Evolutionary conservation across 92 coral and sea anemone genomes (phyloP).

Genomic region (Siderastrea siderea): DNA sequence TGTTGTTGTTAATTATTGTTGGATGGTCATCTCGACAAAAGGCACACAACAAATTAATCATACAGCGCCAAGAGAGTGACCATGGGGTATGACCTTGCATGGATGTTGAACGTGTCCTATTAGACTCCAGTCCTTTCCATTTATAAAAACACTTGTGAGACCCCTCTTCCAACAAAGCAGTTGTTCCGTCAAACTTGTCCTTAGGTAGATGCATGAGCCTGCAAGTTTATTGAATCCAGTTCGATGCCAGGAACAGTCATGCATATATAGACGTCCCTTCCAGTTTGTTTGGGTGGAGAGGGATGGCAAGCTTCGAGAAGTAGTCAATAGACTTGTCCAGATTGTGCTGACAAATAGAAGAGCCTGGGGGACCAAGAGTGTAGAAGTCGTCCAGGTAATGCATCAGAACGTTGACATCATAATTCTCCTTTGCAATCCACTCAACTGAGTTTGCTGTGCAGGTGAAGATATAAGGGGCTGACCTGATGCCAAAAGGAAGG

Average conservation of each 20-base stretch:
- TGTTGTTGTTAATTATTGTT: no score
- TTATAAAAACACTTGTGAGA: background rate
- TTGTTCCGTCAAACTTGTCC: conserved; percentile 1
- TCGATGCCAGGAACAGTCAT: conserved; percentile 39
- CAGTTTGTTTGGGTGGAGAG: conserved; percentile 18
- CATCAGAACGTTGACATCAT: conserved; percentile 14
- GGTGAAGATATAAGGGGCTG: conserved; percentile 2
- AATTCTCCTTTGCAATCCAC: conserved; percentile 23
- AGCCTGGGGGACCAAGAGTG: conserved; percentile 26
- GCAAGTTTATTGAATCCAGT: conserved; percentile 11
- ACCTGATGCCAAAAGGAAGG: conserved; percentile 1
- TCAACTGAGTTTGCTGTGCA: background rate
- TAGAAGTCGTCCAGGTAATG: conserved; percentile 47
- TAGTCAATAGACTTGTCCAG: background rate
- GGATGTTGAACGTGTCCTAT: no score
- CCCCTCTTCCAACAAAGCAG: conserved; percentile 2
- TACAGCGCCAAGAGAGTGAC: no score
- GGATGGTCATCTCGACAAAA: no score
- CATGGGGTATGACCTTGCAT: no score
- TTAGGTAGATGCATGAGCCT: conserved; percentile 16
- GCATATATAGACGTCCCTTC: conserved; percentile 7
- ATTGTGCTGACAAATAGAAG: background rate
- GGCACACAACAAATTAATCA: no score
- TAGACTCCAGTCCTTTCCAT: conserved; percentile 5
- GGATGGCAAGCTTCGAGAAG: conserved; percentile 6